phyloP scores from a whole-genome alignment of 2,113 vertebrate genomes.

The Leucopsar rothschildi region DNA sequence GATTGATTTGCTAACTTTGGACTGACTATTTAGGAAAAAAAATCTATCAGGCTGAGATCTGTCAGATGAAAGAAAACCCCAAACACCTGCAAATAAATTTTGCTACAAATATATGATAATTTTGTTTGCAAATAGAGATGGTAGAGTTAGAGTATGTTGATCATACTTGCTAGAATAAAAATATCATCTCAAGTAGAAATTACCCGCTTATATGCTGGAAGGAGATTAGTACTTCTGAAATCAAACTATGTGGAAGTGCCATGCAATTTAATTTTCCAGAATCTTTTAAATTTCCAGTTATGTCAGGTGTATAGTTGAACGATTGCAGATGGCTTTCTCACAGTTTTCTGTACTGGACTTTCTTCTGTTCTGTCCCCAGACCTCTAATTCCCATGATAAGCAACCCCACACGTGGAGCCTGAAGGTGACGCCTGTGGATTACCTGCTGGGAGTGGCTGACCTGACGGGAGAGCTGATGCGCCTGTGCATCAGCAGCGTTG shows the following conservation, averaged over 20 bases:
- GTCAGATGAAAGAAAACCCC: background rate
- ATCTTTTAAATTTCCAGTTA: background rate
- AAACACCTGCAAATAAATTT: background rate
- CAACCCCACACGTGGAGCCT: constrained; percentile 73
- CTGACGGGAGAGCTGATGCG: constrained; percentile 96
- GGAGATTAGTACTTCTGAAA: background rate
- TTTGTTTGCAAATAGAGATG: background rate
- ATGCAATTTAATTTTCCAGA: background rate
- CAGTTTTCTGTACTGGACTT: background rate
- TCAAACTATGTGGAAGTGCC: background rate
- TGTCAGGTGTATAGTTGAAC: background rate
- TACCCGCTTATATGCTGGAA: background rate
- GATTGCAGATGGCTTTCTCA: background rate
- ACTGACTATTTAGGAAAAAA: background rate
- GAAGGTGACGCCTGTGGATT: constrained; percentile 91
- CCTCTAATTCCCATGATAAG: constrained; percentile 50
- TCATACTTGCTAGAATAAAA: background rate
- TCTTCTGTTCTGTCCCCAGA: constrained; percentile 34
- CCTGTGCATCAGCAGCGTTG: constrained; percentile 94
- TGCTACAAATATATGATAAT: background rate
- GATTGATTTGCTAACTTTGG: background rate
- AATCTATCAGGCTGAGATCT: background rate
- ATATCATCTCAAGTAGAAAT: background rate
- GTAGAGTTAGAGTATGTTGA: background rate
- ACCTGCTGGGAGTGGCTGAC: constrained; percentile 94